A percentile compares a stretch with the other conserved stretches of the same genome.
Evolutionary conservation across 2,113 vertebrate species (phyloP).

Genomic region (Malurus melanocephalus): DNA sequence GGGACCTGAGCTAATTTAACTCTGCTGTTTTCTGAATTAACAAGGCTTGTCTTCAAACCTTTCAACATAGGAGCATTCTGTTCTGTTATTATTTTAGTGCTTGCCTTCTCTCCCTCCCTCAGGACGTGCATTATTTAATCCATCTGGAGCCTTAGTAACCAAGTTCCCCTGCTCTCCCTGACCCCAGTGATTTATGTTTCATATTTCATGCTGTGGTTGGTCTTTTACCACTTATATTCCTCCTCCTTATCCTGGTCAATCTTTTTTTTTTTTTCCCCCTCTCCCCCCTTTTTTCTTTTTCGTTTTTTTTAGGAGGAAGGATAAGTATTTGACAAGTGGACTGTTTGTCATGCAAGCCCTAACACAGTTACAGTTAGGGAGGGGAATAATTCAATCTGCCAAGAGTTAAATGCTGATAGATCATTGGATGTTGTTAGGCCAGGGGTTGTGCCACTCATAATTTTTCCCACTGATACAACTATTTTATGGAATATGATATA

Average conservation of each 20-base stretch:
- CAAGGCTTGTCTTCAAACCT: conserved; percentile 74
- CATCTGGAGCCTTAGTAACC: conserved; percentile 69
- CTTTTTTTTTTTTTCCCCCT: too few relatives aligned
- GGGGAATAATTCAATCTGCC: conserved; percentile 55
- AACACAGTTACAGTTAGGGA: conserved; percentile 47
- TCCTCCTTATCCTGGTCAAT: background rate
- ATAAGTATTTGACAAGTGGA: conserved; percentile 64
- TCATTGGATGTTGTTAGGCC: conserved; percentile 50
- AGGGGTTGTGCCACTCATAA: conserved; percentile 51
- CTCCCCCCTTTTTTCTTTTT: background rate
- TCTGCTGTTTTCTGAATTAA: conserved; percentile 72
- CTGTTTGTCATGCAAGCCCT: conserved; percentile 53
- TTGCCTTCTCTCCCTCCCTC: conserved; percentile 52
- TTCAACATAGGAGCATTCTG: conserved; percentile 62
- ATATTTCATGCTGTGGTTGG: conserved; percentile 54
- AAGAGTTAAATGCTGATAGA: conserved; percentile 54
- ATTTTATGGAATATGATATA: conserved; percentile 51
- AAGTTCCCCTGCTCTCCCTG: conserved; percentile 44
- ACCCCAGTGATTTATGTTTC: conserved; percentile 62
- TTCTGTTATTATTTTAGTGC: conserved; percentile 62
- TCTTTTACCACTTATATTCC: conserved; percentile 39
- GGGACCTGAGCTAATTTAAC: conserved; percentile 71
- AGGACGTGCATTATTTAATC: conserved; percentile 66
- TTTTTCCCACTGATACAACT: conserved; percentile 45
- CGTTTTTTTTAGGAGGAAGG: conserved; percentile 12